phyloP scores from a whole-genome alignment of 1,140 invertebrate genomes.

The Sitophilus oryzae region DNA sequence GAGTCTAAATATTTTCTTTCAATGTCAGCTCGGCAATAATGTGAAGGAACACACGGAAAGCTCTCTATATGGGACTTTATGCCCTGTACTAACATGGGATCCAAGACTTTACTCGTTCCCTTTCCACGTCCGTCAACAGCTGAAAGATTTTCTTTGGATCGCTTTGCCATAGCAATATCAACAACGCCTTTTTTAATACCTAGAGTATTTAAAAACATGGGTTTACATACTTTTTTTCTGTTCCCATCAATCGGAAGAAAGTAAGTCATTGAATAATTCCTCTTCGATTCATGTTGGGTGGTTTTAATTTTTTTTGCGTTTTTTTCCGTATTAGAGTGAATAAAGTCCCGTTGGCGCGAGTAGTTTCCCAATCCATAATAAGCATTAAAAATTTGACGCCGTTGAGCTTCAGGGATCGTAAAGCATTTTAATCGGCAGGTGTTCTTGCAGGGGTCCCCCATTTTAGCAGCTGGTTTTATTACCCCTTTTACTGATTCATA shows the following conservation, averaged over 20 bases:
- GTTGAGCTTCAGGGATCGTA: too few species aligned
- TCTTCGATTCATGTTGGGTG: too few species aligned
- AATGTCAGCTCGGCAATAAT: conserved; percentile 11
- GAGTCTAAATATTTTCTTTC: conserved; percentile 17
- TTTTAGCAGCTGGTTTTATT: too few species aligned
- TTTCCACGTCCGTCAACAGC: background rate
- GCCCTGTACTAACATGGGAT: background rate
- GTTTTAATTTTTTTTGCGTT: too few species aligned
- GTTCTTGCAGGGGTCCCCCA: too few species aligned
- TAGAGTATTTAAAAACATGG: conserved; percentile 14
- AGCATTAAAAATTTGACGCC: too few species aligned
- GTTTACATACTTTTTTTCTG: conserved; percentile 10
- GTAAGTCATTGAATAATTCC: too few species aligned
- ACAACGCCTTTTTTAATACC: conserved; percentile 8
- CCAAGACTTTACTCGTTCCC: background rate
- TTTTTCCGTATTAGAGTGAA: too few species aligned
- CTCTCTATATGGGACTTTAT: conserved; percentile 8
- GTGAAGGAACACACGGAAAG: background rate
- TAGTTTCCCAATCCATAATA: too few species aligned
- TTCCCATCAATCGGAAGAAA: background rate
- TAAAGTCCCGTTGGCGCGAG: too few species aligned
- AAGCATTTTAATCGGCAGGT: too few species aligned
- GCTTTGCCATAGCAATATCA: conserved; percentile 7
- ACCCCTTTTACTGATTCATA: too few species aligned
- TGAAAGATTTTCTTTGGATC: conserved; percentile 1